Base-by-base conservation (phyloP, 2,888 invertebrate genomes). In the Selenia dentaria region DNA sequence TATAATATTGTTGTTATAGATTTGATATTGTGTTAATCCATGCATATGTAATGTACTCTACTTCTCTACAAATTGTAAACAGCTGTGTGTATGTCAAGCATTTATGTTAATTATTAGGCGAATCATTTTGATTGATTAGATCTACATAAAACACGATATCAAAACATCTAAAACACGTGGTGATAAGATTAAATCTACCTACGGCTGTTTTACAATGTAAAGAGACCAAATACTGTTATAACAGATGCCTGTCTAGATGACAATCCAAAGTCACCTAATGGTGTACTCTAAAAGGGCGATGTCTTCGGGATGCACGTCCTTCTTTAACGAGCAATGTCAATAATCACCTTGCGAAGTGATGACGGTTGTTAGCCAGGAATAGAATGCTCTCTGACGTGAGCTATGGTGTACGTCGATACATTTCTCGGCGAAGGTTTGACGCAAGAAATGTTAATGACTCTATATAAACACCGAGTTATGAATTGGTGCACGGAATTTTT, bases 381-480 rank as follows among this genome's bases (percentile, higher is more conserved):
- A 85, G 75, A 72, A 45, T 27, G 16, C 29, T 56, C 48, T 67
- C 74, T 79, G 80, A 82, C 81, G 83, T 74, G 73, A 67, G 66
- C 64, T 69, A 63, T 64, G 64, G 51, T 39, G 35, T 36, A 47
- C 66, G 67, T 72, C 70, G 68, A 68, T 74, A 75, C 66, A 70
- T 67, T 72, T 72, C 67, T 68, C 67, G 59, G 53, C 59, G 66
- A 67, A 69, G 61, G 64, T 77, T 83, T 83, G 82, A 85, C 83
- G 84, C 67, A 83, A 75, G 72, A 70, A 71, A 76, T 71, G 69
- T 71, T 79, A 79, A 81, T 77, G 76, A 76, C 69, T 78, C 63
- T 70, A 71, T 63, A 74, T 67, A 74, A 70, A 74, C 68, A 67
- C 46, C 31, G 44, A 45, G 52, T 57, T 57, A 62, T 58, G 45